Percentiles rank a stretch among this genome's conserved stretches.
phyloP scores from a whole-genome alignment of 2,113 vertebrate genomes.

The Anarhynchus alexandrinus region DNA sequence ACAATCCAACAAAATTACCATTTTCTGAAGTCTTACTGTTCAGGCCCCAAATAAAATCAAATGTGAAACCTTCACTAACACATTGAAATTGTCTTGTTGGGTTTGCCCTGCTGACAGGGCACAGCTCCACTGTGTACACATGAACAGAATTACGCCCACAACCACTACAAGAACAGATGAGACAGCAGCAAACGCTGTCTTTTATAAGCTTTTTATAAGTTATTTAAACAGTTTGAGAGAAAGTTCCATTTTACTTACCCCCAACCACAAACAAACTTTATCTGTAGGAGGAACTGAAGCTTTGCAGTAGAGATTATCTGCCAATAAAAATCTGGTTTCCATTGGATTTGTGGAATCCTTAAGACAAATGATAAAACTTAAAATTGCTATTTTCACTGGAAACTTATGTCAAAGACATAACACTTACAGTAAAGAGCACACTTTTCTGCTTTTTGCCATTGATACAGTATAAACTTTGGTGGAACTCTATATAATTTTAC shows the following conservation, averaged over 20 bases:
- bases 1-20: neutral
- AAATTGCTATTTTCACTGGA: neutral
- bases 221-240: neutral
- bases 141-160: accelerated
- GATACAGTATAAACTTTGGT: neutral
- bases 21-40: neutral
- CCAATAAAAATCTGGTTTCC: constrained; percentile 95
- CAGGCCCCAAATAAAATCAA: neutral
- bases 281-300: constrained; percentile 93
- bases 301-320: constrained; percentile 96
- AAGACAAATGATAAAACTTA: constrained; percentile 49
- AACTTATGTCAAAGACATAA: neutral
- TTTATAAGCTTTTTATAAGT: neutral
- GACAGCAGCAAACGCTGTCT: neutral
- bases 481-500: neutral
- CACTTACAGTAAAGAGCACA: constrained; percentile 37
- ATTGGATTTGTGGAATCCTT: constrained; percentile 90
- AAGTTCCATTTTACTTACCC: constrained; percentile 81
- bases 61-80: neutral
- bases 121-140: neutral
- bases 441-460: neutral
- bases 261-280: constrained; percentile 98
- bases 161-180: neutral
- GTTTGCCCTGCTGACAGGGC: neutral
- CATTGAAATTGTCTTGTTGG: accelerated